Base-by-base conservation (phyloP, 2,113 vertebrate genomes). In the Myotis lucifugus region DNA sequence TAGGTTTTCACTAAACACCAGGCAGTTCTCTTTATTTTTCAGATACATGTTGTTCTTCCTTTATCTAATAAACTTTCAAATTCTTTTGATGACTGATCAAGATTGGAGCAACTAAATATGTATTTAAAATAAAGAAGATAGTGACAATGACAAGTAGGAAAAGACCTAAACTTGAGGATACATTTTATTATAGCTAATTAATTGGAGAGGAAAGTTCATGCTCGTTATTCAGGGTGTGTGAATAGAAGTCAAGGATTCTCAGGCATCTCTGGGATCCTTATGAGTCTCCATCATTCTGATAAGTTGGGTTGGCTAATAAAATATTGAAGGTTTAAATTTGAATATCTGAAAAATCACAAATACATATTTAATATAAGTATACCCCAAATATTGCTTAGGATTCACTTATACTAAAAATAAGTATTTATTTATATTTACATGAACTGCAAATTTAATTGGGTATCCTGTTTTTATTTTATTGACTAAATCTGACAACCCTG, bases 61-160 rank as follows among this genome's bases (percentile, higher is more conserved):
- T 89, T 91, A 83, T 91, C 74, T 94, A 83, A 86, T 52, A 79
- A 93, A 96, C 46, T 91, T 96, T 91, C 29, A 78, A 5, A 89
- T 86, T 69, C n/a, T 93, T 96, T 83, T 50, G 83, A 91, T 93
- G 78, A 94, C 56, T n/a, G 73, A 74, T 85, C 90, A 85, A 70
- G 32, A 32, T 85, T 86, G 19, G 27, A 11, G 52, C 85, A 89
- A 91, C 64, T 82, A 76, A 76, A 25, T 48, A 61, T 40, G 50
- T 78, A 73, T 82, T 67, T 69, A 90, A 87, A 86, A 85, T 92
- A 67, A 95, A 56, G 73, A 90, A 92, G 48, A 78, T 34, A 69
- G 11, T 64, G 17, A 72, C 54, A 88, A 66, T 66, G 52, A 48
- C 48, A 78, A 78, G n/a, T 42, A 46, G 34, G 64, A 40, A 96